These are phyloP conservation scores for Pseudochirops corinnae DNA, from an alignment of 2,797 vertebrate species.

Conservation along the genomic window DNA sequence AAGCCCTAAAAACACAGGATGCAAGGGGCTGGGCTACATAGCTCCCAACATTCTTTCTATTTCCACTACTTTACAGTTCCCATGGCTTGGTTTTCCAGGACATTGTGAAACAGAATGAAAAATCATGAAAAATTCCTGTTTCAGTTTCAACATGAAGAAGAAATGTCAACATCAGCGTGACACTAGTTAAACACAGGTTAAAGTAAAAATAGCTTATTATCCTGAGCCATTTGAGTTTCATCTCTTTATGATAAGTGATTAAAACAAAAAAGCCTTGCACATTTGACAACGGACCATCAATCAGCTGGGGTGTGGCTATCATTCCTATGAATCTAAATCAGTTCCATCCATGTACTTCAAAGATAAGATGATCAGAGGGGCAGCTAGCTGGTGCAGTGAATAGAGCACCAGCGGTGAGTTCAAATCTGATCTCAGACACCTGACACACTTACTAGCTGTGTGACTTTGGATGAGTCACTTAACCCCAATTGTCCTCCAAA, in stretches of 20 bases:
- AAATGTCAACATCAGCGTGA: neutral
- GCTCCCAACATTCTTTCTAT: neutral
- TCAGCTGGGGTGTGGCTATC: neutral
- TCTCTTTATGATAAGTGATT: slow-evolving; percentile 35
- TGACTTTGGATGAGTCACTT: too few relatives aligned
- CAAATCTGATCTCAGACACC: too few relatives aligned
- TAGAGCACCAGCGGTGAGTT: too few relatives aligned
- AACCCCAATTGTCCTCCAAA: too few relatives aligned
- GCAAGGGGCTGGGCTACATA: slow-evolving; percentile 13
- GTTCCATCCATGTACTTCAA: neutral
- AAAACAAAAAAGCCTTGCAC: slow-evolving; percentile 3
- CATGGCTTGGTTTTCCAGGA: neutral
- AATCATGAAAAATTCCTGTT: slow-evolving; percentile 32
- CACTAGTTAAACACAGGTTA: slow-evolving; percentile 39
- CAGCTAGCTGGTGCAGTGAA: too few relatives aligned
- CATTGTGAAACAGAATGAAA: slow-evolving; percentile 17
- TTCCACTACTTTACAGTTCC: slow-evolving; percentile 1
- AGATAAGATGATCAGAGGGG: neutral
- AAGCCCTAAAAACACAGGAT: slow-evolving; percentile 7
- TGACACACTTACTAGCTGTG: too few relatives aligned
- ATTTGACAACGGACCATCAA: neutral
- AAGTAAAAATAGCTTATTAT: neutral
- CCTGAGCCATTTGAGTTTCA: slow-evolving; percentile 5
- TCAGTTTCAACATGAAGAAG: slow-evolving; percentile 34
- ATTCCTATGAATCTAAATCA: neutral